phyloP scores from a whole-genome alignment of 2,888 invertebrate genomes.

The Athrips mouffetella region DNA sequence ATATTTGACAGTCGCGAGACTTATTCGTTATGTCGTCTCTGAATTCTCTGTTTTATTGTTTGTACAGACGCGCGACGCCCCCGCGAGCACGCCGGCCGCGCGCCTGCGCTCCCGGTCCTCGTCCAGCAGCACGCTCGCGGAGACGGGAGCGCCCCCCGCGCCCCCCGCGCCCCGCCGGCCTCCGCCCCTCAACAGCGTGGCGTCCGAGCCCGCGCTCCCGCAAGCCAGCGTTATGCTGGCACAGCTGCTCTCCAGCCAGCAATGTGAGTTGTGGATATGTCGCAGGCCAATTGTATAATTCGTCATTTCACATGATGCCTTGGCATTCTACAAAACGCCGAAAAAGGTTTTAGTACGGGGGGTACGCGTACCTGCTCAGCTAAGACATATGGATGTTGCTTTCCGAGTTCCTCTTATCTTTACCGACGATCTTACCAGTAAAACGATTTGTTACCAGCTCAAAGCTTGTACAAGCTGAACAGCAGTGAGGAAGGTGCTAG shows the following conservation, averaged over 20 bases:
- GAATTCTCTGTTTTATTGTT: too few species aligned
- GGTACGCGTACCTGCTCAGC: too few species aligned
- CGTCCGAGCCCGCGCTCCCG: slow-evolving; percentile 86
- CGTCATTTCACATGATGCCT: too few species aligned
- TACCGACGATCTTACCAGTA: too few species aligned
- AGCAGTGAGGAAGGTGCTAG: slow-evolving; percentile 58
- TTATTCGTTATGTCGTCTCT: neutral
- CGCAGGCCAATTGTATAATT: too few species aligned
- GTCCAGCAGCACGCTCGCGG: slow-evolving; percentile 13
- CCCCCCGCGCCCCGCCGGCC: slow-evolving; percentile 52
- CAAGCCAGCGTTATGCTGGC: slow-evolving; percentile 88
- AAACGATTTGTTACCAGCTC: too few species aligned
- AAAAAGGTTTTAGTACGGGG: too few species aligned
- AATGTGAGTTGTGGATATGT: too few species aligned
- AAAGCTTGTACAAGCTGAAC: slow-evolving; percentile 73
- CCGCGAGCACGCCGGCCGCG: slow-evolving; percentile 31
- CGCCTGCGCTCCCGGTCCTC: slow-evolving; percentile 69
- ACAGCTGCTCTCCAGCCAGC: slow-evolving; percentile 84
- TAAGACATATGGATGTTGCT: too few species aligned
- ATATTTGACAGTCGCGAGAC: too few species aligned
- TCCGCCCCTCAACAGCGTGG: slow-evolving; percentile 83
- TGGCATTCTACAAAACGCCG: too few species aligned
- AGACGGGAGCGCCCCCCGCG: slow-evolving; percentile 77
- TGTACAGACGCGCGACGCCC: neutral
- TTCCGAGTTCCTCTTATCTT: too few species aligned